These are phyloP conservation scores for Daktulosphaira vitifoliae DNA, from an alignment of 1,140 invertebrate species.

Conservation along the genomic window DNA sequence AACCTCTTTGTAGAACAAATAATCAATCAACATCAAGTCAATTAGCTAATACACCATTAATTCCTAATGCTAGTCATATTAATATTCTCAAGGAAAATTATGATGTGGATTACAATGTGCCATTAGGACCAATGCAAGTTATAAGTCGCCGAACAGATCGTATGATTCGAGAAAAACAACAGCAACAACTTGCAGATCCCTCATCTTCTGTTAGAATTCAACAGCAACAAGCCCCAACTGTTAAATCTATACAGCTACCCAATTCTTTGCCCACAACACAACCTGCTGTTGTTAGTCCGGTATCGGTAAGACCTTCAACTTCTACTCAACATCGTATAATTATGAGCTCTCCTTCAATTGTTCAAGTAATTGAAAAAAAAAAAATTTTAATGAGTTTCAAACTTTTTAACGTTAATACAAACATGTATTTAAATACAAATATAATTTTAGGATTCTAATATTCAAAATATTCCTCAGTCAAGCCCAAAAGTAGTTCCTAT, in stretches of 20 bases:
- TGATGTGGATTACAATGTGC: slow-evolving; percentile 77
- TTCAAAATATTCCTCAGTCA: slow-evolving; percentile 15
- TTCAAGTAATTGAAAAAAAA: slow-evolving; percentile 20
- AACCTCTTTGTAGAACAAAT: slow-evolving; percentile 25
- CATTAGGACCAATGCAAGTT: slow-evolving; percentile 72
- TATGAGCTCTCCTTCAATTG: slow-evolving; percentile 20
- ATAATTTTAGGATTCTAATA: slow-evolving; percentile 18
- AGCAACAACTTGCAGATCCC: slow-evolving; percentile 40
- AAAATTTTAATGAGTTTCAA: too few relatives aligned
- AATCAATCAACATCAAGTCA: slow-evolving; percentile 15
- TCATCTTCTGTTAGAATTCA: slow-evolving; percentile 37
- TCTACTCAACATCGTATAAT: slow-evolving; percentile 24
- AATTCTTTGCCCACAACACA: slow-evolving; percentile 7
- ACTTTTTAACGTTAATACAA: too few relatives aligned
- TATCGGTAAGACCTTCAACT: slow-evolving; percentile 2
- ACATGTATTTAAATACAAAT: too few relatives aligned
- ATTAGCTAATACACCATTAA: slow-evolving; percentile 15
- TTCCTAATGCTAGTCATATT: slow-evolving; percentile 28
- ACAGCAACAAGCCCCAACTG: slow-evolving; percentile 8
- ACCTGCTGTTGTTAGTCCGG: slow-evolving; percentile 3
- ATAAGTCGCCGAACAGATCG: slow-evolving; percentile 74
- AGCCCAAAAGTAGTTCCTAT: slow-evolving; percentile 24
- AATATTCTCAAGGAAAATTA: slow-evolving; percentile 42
- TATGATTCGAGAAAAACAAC: slow-evolving; percentile 66
- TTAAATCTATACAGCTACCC: slow-evolving; percentile 25